These are phyloP conservation scores for Macropis europaea DNA, from an alignment of 2,888 invertebrate genomes.

Conservation along the genomic window DNA sequence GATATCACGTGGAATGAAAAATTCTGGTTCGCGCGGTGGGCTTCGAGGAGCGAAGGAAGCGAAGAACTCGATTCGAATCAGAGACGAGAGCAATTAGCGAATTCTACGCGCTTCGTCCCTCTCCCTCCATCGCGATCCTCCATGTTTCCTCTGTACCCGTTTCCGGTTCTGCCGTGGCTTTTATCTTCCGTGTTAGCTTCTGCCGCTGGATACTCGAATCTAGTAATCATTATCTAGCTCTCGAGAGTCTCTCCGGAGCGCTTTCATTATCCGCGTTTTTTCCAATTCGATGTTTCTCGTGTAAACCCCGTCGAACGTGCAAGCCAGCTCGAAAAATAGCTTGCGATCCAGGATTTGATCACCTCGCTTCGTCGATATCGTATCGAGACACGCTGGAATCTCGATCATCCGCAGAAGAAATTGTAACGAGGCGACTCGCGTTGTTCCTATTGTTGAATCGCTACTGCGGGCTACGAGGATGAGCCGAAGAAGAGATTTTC, in stretches of 20 bases:
- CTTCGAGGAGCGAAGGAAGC: conserved; percentile 2
- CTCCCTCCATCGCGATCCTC: not conserved
- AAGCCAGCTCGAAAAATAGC: too few species aligned
- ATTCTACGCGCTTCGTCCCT: conserved; percentile 19
- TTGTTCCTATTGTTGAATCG: too few species aligned
- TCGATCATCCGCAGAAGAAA: too few species aligned
- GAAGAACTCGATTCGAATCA: conserved; percentile 41
- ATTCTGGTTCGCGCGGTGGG: too few species aligned
- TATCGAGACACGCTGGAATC: too few species aligned
- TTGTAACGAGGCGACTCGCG: too few species aligned
- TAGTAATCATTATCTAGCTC: conserved; percentile 49
- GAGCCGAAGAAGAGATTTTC: too few species aligned
- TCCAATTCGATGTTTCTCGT: not conserved
- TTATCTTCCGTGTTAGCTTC: not conserved
- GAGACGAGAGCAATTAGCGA: conserved; percentile 49
- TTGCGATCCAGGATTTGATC: too few species aligned
- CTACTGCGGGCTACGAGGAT: too few species aligned
- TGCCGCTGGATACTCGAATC: conserved; percentile 35
- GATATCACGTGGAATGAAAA: too few species aligned
- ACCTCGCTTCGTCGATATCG: too few species aligned
- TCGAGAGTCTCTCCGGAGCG: conserved; percentile 15
- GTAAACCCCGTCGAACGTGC: not conserved
- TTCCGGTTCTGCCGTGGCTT: too few species aligned
- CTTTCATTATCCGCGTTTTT: conserved; percentile 7
- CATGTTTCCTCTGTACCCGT: not conserved